Evolutionary conservation across 2,797 vertebrate species (phyloP).

Genomic region (Onychomys arenicola): DNA sequence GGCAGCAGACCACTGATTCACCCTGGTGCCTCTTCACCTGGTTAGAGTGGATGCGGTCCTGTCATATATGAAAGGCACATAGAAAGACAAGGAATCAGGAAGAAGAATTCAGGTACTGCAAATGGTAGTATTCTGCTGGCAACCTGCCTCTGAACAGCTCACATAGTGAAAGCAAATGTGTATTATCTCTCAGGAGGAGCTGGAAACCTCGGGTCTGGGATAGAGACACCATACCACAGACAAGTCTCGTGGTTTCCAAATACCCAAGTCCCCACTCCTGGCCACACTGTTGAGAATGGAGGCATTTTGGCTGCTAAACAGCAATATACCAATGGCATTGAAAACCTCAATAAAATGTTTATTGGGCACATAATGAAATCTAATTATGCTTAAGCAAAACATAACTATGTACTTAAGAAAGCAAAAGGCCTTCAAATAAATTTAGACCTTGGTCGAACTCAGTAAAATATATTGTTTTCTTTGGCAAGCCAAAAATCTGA

Average conservation of each 20-base stretch:
- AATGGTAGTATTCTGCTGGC: background rate
- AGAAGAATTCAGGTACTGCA: background rate
- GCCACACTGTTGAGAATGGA: background rate
- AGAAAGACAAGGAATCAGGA: background rate
- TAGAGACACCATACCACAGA: background rate
- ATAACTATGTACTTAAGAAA: slow-evolving; percentile 55
- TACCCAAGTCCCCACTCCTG: background rate
- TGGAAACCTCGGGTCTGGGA: background rate
- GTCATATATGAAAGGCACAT: fast-evolving
- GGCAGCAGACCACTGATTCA: fast-evolving
- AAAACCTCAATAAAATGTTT: slow-evolving; percentile 74
- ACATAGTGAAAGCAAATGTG: background rate
- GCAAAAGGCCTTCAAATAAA: slow-evolving; percentile 35
- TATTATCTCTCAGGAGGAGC: background rate
- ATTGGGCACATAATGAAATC: slow-evolving; percentile 75
- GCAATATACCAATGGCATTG: slow-evolving; percentile 24
- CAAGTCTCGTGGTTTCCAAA: background rate
- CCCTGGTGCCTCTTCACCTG: background rate
- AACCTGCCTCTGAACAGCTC: background rate
- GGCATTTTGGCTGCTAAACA: slow-evolving; percentile 58
- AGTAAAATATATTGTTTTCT: slow-evolving; percentile 64
- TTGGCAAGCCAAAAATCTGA: slow-evolving; percentile 37
- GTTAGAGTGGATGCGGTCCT: background rate
- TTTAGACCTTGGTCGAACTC: slow-evolving; percentile 60
- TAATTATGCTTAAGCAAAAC: slow-evolving; percentile 68